These are phyloP conservation scores for Phymastichus coffea DNA, from an alignment of 1,140 invertebrate species.

Conservation along the genomic window DNA sequence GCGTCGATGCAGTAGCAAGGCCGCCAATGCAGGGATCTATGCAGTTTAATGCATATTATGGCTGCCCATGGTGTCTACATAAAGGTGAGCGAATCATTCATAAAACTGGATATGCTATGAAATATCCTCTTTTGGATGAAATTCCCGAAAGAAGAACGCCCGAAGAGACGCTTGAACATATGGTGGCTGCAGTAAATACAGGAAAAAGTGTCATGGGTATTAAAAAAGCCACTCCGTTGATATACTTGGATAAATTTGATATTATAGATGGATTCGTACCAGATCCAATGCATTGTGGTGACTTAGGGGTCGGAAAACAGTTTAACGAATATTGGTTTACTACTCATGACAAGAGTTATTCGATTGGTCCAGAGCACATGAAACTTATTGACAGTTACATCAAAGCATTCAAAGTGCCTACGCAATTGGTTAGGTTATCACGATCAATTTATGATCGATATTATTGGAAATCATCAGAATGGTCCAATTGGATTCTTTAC, in stretches of 20 bases:
- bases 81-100: not conserved
- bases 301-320: conserved; percentile 23
- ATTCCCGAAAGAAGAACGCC: conserved; percentile 1
- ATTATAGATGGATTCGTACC: conserved; percentile 26
- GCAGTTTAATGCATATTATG: conserved; percentile 28
- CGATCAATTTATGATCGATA: not conserved
- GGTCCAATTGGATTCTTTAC: conserved; percentile 6
- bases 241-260: conserved; percentile 26
- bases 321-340: conserved; percentile 28
- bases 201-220: conserved; percentile 10
- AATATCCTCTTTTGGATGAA: conserved; percentile 6
- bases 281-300: conserved; percentile 28
- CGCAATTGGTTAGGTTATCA: not conserved
- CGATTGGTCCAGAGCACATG: not conserved
- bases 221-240: conserved; percentile 11
- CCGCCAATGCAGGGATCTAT: conserved; percentile 14
- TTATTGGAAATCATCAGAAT: conserved; percentile 4
- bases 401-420: not conserved
- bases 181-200: conserved; percentile 2
- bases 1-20: conserved; percentile 21
- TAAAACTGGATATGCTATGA: not conserved
- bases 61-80: conserved; percentile 24
- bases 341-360: not conserved
- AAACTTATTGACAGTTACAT: not conserved
- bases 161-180: not conserved